Evolutionary conservation across 2,113 vertebrate genomes (phyloP).

Genomic region (Chrysochloris asiatica): DNA sequence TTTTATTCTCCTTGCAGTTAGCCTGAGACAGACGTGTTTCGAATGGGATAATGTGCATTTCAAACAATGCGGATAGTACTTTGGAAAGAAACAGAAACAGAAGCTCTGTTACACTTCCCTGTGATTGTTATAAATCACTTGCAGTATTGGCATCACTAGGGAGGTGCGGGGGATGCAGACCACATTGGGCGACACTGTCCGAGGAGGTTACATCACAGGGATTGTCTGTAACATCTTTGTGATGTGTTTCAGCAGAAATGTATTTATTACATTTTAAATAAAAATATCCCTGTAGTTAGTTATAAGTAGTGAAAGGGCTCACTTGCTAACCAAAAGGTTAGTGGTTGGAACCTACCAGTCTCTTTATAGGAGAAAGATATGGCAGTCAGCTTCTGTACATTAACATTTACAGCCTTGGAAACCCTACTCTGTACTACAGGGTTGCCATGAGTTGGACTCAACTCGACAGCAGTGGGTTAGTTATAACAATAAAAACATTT

Average conservation of each 20-base stretch:
- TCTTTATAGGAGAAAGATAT: not conserved
- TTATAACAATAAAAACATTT: too few species aligned
- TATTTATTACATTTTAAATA: not conserved
- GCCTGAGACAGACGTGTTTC: not conserved
- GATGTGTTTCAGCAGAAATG: not conserved
- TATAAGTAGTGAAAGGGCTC: not conserved
- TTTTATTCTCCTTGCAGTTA: slow-evolving; percentile 43
- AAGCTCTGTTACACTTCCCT: slow-evolving; percentile 41
- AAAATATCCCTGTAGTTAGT: not conserved
- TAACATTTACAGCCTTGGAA: not conserved
- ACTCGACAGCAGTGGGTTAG: not conserved
- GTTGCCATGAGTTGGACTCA: not conserved
- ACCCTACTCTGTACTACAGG: not conserved
- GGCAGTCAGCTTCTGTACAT: not conserved
- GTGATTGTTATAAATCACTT: slow-evolving; percentile 17
- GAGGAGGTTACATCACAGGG: not conserved
- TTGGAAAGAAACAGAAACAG: slow-evolving; percentile 15
- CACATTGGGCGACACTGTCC: not conserved
- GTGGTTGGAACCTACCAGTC: not conserved
- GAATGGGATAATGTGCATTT: slow-evolving; percentile 42
- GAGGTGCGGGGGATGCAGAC: not conserved
- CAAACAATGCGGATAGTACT: slow-evolving; percentile 41
- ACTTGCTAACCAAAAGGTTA: not conserved
- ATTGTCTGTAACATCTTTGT: not conserved
- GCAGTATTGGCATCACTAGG: not conserved